Evolutionary conservation across 2,797 vertebrate genomes (phyloP), one percentile per base, ranked within the genome.

Genomic region (Tokudaia muenninki): DNA sequence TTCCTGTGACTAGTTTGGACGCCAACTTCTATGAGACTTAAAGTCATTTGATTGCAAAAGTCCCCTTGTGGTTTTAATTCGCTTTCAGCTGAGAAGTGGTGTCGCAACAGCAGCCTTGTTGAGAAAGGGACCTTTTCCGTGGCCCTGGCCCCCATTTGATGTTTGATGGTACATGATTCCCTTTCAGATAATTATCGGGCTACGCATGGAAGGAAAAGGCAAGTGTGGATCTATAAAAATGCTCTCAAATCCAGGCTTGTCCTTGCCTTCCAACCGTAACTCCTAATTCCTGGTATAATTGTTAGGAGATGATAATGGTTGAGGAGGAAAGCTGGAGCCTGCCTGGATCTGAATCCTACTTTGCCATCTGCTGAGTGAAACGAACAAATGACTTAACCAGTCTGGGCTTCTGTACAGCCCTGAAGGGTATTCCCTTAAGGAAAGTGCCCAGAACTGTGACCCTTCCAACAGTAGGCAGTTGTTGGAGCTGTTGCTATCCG

Each of bases 31-130:
- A 1, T 94, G 65, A 92, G 92, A 96, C 88, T 96, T 97, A 94
- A 94, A 95, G 92, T 97, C 90, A 94, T 80, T 95, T 26, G 79
- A 91, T 98, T 97, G 96, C 95, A 78, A 72, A 97, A 97, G 96
- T 80, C 70, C 37, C n/a, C 67, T 83, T 92, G 89, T 83, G 96
- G 97, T 97, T 95, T 95, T 83, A 90, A 92, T 92, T 91, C n/a
- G 50, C 70, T 47, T 47, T 86, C 83, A 80, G 86, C 97, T 97
- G 91, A 96, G 95, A 87, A 92, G 83, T 83, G 78, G 78, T 95
- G 86, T 98, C 96, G 79, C 70, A 75, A 94, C 94, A 92, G 44
- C 59, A 50, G 3, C 87, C 41, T 91, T 90, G 92, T 91, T 94
- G 94, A 95, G 95, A 97, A 97, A 95, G 92, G 75, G 55, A 67